These are phyloP conservation scores for Ochotona princeps DNA, from an alignment of 2,113 vertebrate species.

Conservation along the genomic window DNA sequence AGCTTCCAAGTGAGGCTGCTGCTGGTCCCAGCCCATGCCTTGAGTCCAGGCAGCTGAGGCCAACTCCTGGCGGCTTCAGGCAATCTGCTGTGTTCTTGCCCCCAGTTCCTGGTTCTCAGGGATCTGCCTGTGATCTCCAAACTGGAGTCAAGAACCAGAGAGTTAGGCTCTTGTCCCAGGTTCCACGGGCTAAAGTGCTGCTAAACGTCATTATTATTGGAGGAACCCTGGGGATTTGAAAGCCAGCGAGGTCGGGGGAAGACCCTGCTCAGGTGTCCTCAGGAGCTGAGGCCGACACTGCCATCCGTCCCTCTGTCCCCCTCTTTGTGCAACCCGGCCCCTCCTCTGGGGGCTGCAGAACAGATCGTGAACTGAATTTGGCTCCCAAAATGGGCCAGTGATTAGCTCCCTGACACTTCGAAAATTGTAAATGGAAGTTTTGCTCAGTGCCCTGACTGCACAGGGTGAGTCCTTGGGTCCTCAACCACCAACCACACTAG, in stretches of 20 bases:
- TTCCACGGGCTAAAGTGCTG: not conserved
- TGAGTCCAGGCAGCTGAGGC: not conserved
- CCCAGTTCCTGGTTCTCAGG: not conserved
- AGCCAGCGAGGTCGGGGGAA: not conserved
- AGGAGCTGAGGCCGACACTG: not conserved
- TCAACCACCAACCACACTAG: no score
- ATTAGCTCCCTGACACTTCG: not conserved
- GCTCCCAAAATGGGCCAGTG: not conserved
- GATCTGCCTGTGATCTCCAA: not conserved
- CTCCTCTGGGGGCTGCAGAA: rapidly evolving
- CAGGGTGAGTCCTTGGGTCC: not conserved
- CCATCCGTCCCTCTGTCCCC: not conserved
- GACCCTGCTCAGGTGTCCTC: not conserved
- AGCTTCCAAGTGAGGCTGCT: not conserved
- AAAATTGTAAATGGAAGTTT: not conserved
- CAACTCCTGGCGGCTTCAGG: not conserved
- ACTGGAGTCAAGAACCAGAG: not conserved
- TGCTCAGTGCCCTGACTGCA: not conserved
- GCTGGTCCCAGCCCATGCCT: not conserved
- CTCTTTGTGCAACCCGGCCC: not conserved
- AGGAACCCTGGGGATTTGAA: not conserved
- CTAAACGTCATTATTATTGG: no score
- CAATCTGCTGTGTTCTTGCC: not conserved
- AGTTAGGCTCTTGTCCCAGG: not conserved
- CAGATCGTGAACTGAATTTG: not conserved